Evolutionary conservation across 2,797 vertebrate species (phyloP).

Genomic region (Carapus acus): DNA sequence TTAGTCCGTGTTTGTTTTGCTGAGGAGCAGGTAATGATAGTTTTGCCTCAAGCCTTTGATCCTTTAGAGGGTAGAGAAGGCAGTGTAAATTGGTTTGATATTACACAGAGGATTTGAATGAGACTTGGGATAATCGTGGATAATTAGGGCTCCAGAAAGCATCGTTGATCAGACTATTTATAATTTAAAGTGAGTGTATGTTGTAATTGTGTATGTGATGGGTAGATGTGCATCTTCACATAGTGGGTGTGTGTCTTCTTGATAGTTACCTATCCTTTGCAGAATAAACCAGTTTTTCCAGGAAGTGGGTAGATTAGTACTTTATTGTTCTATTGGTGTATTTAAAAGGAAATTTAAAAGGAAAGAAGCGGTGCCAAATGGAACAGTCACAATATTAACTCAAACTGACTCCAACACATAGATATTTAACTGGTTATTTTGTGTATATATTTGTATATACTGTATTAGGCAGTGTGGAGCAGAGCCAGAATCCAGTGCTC

Average conservation of each 20-base stretch:
- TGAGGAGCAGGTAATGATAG: conserved; percentile 9
- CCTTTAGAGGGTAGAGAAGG: conserved; percentile 17
- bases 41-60: conserved; percentile 19
- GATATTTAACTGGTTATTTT: too few relatives aligned
- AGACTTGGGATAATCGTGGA: conserved; percentile 15
- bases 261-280: conserved; percentile 5
- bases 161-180: conserved; percentile 9
- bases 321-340: too few relatives aligned
- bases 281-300: conserved; percentile 21
- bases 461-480: too few relatives aligned
- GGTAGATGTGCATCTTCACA: too few relatives aligned
- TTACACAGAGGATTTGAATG: conserved; percentile 43
- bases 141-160: conserved; percentile 11
- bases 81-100: conserved; percentile 29
- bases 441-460: too few relatives aligned
- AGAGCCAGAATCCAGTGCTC: background rate
- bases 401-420: too few relatives aligned
- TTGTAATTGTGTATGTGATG: too few relatives aligned
- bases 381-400: too few relatives aligned
- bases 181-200: too few relatives aligned
- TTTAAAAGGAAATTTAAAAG: too few relatives aligned
- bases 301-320: too few relatives aligned
- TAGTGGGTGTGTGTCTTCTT: background rate
- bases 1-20: conserved; percentile 17
- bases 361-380: too few relatives aligned